Evolutionary conservation across 92 coral and sea anemone genomes (phyloP), one percentile per base, ranked within the genome.

Genomic region (Muricea muricata): DNA sequence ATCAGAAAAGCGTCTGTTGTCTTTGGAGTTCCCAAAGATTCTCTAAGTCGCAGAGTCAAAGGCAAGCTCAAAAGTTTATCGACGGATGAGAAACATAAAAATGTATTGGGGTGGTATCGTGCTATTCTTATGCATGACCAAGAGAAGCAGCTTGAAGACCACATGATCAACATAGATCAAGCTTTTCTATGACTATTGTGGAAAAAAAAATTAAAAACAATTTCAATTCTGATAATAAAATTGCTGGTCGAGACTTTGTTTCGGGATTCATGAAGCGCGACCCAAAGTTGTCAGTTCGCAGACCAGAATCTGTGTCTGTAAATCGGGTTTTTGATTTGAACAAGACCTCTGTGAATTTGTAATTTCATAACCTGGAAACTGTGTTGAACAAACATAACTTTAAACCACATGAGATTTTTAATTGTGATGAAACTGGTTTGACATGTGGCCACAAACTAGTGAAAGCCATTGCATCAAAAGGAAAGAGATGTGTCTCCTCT

Each of bases 1-100:
- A 61, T 81, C 3, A 65, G 85, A 65, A 47, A 57, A 57, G 85
- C 85, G 65, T 58, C 85, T 11, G 47, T n/a, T 41, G 45, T 67
- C 65, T 65, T 39, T 66, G 63, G 76, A 11, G 85, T 81, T 17
- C 77, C 85, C 41, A 63, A 47, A 47, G 78, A 81, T 32, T 41
- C 85, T 0, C 42, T 81, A 33, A 63, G 52, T 34, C 74, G 85
- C 37, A 18, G 85, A 47, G 85, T 81, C 24, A 25, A 57, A 13
- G 85, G 85, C 47, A 75, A 52, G 81, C 81, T 75, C 7, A 75
- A 75, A 75, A 75, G 24, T 48, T 54, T 75, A 28, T 75, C 81
- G 13, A 14, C 65, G 4, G 81, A 75, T 15, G 81, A 73, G 60
- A 73, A 24, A 46, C 58, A 73, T 41, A 73, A 34, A 28, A 73